Percentiles rank a stretch among this genome's conserved stretches.
phyloP scores from a whole-genome alignment of 2,113 vertebrate species.

The Daubentonia madagascariensis region DNA sequence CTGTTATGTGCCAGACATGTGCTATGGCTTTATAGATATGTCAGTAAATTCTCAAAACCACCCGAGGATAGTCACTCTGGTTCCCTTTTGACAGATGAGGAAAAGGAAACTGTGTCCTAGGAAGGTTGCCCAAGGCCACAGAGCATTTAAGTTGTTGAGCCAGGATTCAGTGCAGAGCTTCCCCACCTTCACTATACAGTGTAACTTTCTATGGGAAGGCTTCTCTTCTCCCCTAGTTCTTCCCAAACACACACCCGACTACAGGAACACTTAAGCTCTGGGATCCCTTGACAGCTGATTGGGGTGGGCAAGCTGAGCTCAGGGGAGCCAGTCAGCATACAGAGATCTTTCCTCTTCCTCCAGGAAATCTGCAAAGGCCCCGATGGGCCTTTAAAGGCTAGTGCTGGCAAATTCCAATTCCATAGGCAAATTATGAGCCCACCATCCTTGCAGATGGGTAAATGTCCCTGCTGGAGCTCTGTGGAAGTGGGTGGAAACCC shows the following conservation, averaged over 20 bases:
- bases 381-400: background rate
- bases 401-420: background rate
- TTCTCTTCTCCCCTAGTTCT: background rate
- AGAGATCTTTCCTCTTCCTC: background rate
- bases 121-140: background rate
- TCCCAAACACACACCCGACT: background rate
- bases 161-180: background rate
- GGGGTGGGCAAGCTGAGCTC: background rate
- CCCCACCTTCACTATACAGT: background rate
- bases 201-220: background rate
- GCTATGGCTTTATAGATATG: background rate
- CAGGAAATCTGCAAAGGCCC: background rate
- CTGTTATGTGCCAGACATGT: background rate
- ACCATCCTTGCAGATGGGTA: background rate
- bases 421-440: background rate
- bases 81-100: background rate
- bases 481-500: background rate
- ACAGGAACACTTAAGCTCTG: background rate
- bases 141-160: background rate
- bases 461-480: background rate
- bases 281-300: background rate
- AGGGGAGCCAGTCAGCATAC: too few species aligned
- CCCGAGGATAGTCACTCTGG: background rate
- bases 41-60: background rate
- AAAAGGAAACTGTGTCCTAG: background rate